A percentile compares a stretch with the other conserved stretches of the same genome.
phyloP scores from a whole-genome alignment of 2,113 vertebrate genomes.

The Equus przewalskii region DNA sequence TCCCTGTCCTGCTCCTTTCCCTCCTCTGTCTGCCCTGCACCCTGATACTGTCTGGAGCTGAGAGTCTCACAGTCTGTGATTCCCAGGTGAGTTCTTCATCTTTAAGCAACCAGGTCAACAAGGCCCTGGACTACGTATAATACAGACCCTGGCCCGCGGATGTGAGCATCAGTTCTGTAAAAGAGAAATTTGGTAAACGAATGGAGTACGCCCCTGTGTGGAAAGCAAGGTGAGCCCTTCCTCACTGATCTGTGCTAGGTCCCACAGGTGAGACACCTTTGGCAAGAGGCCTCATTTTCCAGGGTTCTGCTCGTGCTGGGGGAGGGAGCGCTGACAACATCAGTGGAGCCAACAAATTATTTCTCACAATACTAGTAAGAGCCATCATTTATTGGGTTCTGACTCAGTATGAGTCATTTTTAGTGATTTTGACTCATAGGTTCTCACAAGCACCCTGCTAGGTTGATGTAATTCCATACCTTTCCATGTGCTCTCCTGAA shows the following conservation, averaged over 20 bases:
- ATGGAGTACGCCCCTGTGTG: slow-evolving; percentile 82
- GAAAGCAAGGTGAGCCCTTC: slow-evolving; percentile 90
- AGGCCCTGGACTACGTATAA: slow-evolving; percentile 82
- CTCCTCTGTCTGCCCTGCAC: background rate
- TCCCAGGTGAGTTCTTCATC: background rate
- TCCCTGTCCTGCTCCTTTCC: background rate
- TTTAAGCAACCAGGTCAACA: slow-evolving; percentile 86
- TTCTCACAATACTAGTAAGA: background rate
- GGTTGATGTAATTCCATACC: background rate
- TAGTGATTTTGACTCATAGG: too few relatives aligned
- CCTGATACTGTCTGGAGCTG: background rate
- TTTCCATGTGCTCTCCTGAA: background rate
- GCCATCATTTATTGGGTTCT: background rate
- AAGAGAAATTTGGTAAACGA: slow-evolving; percentile 65
- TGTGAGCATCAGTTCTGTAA: slow-evolving; percentile 85
- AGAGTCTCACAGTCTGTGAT: background rate
- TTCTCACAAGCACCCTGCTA: background rate
- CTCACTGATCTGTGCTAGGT: slow-evolving; percentile 88
- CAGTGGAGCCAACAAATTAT: fast-evolving
- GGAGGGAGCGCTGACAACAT: background rate
- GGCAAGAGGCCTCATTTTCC: background rate
- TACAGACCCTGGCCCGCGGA: slow-evolving; percentile 66
- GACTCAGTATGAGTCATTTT: background rate
- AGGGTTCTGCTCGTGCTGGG: background rate
- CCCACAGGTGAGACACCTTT: slow-evolving; percentile 81